These are phyloP conservation scores for Penaeus indicus DNA, from an alignment of 1,140 invertebrate species.

Conservation along the genomic window DNA sequence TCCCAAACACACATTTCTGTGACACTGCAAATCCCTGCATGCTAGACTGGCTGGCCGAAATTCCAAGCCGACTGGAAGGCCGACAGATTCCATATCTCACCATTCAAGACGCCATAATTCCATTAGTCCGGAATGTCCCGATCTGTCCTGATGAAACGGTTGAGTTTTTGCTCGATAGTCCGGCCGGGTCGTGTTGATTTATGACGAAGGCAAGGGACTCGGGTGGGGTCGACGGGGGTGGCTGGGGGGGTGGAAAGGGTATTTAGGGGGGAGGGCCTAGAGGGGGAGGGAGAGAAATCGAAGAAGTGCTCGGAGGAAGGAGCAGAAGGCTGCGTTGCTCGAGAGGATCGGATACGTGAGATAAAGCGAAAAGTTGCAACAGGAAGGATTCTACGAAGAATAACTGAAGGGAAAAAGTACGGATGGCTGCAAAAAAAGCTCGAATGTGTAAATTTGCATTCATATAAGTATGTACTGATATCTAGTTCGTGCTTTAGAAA, in stretches of 20 bases:
- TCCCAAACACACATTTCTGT: neutral
- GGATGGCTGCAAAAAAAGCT: too few relatives aligned
- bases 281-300: neutral
- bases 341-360: neutral
- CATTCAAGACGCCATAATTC: slow-evolving; percentile 31
- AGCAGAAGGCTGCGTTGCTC: neutral
- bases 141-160: slow-evolving; percentile 27
- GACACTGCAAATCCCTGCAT: neutral
- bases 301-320: neutral
- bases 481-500: too few relatives aligned
- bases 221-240: neutral
- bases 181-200: slow-evolving; percentile 42
- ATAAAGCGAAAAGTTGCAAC: neutral
- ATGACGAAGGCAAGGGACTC: slow-evolving; percentile 7
- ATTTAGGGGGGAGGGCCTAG: neutral
- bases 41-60: neutral
- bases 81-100: slow-evolving; percentile 45
- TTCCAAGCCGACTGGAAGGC: slow-evolving; percentile 8
- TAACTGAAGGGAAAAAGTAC: neutral
- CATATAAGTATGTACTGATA: too few relatives aligned
- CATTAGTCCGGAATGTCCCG: slow-evolving; percentile 42
- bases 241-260: neutral
- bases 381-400: neutral
- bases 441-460: too few relatives aligned
- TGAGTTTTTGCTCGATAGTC: slow-evolving; percentile 23